These are phyloP conservation scores for Dicrostonyx torquatus DNA, from an alignment of 2,797 vertebrate genomes.

Conservation along the genomic window DNA sequence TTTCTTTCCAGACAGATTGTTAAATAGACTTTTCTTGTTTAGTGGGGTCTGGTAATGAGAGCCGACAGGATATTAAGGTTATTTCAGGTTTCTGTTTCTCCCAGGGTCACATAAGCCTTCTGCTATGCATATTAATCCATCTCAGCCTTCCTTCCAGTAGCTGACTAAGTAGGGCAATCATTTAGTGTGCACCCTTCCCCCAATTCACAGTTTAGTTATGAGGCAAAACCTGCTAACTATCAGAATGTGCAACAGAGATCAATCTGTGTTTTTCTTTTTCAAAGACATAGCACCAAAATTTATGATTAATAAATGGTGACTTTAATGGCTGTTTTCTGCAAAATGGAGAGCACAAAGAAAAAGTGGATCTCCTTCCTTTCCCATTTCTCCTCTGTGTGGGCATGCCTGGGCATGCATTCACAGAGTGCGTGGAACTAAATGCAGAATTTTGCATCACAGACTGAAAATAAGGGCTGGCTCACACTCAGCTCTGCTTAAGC, in stretches of 20 bases:
- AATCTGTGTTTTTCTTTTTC: conserved; percentile 75
- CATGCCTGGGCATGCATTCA: neutral
- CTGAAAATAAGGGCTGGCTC: neutral
- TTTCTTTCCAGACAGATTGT: conserved; percentile 83
- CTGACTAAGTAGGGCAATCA: conserved; percentile 88
- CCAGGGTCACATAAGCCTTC: conserved; percentile 88
- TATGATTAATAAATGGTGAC: conserved; percentile 75
- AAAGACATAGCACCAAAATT: conserved; percentile 47
- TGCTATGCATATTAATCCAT: conserved; percentile 89
- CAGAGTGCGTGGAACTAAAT: neutral
- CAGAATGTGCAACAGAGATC: conserved; percentile 81
- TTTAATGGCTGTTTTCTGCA: conserved; percentile 29
- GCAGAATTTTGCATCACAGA: neutral
- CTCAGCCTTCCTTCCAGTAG: conserved; percentile 85
- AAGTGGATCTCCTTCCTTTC: neutral
- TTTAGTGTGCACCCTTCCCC: conserved; percentile 84
- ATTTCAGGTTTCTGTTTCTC: conserved; percentile 91
- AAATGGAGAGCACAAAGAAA: conserved; percentile 59
- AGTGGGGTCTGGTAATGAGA: conserved; percentile 90
- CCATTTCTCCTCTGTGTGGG: neutral
- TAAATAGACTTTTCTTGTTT: conserved; percentile 89
- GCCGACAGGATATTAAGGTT: conserved; percentile 92
- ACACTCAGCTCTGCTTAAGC: neutral
- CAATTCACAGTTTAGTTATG: conserved; percentile 81
- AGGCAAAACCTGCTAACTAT: conserved; percentile 86